These are phyloP conservation scores for Thalassophryne amazonica DNA, from an alignment of 2,797 vertebrate genomes.

Conservation along the genomic window DNA sequence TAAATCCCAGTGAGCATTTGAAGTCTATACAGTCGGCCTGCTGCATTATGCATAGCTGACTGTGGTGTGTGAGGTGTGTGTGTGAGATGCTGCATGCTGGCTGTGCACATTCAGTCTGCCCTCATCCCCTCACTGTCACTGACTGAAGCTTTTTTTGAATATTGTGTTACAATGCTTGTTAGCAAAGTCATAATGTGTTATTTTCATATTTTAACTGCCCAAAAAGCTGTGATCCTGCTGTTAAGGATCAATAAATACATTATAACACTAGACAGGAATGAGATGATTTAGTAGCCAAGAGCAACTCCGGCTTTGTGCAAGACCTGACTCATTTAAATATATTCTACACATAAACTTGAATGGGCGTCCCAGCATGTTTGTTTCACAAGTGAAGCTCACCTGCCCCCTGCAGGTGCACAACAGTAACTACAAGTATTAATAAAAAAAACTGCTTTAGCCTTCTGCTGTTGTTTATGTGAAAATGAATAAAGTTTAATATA, in stretches of 20 bases:
- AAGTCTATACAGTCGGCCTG: neutral
- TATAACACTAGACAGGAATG: constrained; percentile 41
- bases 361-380: too few species aligned
- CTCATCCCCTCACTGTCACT: constrained; percentile 2
- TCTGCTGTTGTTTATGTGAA: too few species aligned
- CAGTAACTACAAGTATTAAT: neutral
- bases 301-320: constrained; percentile 14
- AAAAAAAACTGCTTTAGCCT: too few species aligned
- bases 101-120: constrained; percentile 29
- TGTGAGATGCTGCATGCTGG: constrained; percentile 18
- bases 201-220: too few species aligned
- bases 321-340: too few species aligned
- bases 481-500: too few species aligned
- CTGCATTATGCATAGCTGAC: constrained; percentile 34
- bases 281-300: constrained; percentile 36
- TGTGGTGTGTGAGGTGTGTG: constrained; percentile 28
- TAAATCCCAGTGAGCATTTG: neutral
- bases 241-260: constrained; percentile 63
- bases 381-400: neutral
- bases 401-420: constrained; percentile 46
- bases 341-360: too few species aligned
- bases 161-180: too few species aligned
- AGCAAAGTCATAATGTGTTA: too few species aligned
- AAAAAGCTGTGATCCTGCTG: too few species aligned
- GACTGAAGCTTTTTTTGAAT: too few species aligned